Base-by-base conservation (phyloP, 2,797 vertebrate species). In the Toxotes lorentzi region DNA sequence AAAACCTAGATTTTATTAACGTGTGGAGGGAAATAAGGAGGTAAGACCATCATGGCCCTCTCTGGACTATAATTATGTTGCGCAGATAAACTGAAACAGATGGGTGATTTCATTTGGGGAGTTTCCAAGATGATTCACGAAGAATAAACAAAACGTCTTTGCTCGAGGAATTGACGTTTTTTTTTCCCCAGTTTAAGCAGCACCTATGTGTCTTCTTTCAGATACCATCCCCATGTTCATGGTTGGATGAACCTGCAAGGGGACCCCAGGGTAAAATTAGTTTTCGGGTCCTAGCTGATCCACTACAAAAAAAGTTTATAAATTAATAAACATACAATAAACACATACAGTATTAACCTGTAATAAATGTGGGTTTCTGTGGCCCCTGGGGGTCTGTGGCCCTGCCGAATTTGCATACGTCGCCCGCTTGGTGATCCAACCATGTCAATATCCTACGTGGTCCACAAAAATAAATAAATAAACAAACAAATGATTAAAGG, bases 1-100 rank as follows among this genome's bases (percentile, higher is more conserved):
- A 65, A 78, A 78, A 66, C 8, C 45, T 40, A 24, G 73, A 47
- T 40, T 75, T 77, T 69, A 74, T 78, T 56, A 71, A 62, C 35
- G 16, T 45, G 75, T 60, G 50, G 70, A 61, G 57, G 62, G 63
- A 74, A 79, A 84, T 41, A 43, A 71, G 40, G 40, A 62, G 54
- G 66, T 51, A 63, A 78, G 68, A 72, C 73, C 73, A 75, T 54
- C 32, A 45, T 59, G 60, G 56, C 9, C 24, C 21, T 78, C 30
- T 82, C 32, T 71, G 32, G 56, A 54, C 61, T 73, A 70, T 65
- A 84, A 88, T 86, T 82, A 82, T 43, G 57, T 70, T 73, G 45
- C 6, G 41, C 5, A 70, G 53, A 79, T 84, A 68, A 88, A 79
- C 81, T 79, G n/a, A 85, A 84, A 83, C 85, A 87, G 75, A 85